A percentile compares a stretch with the other conserved stretches of the same genome.
Evolutionary conservation across 2,113 vertebrate genomes (phyloP).

Genomic region (Apaloderma vittatum): DNA sequence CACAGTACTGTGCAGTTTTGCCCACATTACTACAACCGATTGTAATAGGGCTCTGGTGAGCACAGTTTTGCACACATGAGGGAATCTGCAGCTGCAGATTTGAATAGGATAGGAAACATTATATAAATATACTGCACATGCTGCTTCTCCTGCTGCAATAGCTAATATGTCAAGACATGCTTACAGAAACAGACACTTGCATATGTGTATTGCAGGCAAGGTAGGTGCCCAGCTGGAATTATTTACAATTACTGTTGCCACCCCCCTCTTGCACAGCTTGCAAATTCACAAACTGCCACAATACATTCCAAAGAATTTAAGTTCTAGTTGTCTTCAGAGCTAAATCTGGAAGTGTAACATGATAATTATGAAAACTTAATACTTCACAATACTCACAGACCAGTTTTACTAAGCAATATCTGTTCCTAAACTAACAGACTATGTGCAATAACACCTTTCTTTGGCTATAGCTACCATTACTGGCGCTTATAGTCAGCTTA

Average conservation of each 20-base stretch:
- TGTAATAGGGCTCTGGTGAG: neutral
- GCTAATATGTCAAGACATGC: slow-evolving; percentile 34
- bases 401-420: neutral
- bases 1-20: neutral
- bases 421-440: neutral
- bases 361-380: neutral
- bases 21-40: neutral
- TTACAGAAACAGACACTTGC: slow-evolving; percentile 12
- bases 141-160: slow-evolving; percentile 47
- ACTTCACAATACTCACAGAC: neutral
- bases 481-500: neutral
- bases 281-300: neutral
- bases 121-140: slow-evolving; percentile 46
- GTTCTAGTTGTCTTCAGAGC: neutral
- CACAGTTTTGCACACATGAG: slow-evolving; percentile 44
- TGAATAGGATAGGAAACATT: slow-evolving; percentile 37
- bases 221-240: slow-evolving; percentile 42
- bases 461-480: neutral
- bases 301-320: slow-evolving; percentile 14
- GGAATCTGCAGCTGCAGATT: slow-evolving; percentile 57
- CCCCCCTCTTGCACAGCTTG: neutral
- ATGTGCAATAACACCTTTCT: neutral
- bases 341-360: neutral
- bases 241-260: neutral
- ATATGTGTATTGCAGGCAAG: slow-evolving; percentile 15